These are phyloP conservation scores for Drosophila prolongata DNA, from an alignment of 2,888 invertebrate genomes.

Conservation along the genomic window DNA sequence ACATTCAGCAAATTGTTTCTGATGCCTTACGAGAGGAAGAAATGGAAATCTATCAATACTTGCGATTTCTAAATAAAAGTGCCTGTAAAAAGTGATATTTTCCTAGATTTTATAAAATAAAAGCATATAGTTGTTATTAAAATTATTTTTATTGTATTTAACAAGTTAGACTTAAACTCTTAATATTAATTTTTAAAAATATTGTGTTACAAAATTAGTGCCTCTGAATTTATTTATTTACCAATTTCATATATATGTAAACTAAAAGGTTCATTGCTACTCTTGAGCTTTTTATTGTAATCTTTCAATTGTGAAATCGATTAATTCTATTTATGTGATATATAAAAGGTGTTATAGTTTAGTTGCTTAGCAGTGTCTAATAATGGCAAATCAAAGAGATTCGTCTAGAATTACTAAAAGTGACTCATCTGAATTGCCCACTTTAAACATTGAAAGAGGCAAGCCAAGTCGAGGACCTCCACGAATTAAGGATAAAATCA, in stretches of 20 bases:
- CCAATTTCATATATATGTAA: too few species aligned
- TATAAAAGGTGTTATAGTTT: too few species aligned
- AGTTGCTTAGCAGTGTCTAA: not conserved
- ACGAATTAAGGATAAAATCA: not conserved
- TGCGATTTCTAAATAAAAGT: slow-evolving; percentile 1
- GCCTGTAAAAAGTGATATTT: not conserved
- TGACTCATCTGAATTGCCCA: not conserved
- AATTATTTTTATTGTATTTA: not conserved
- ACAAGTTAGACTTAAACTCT: too few species aligned
- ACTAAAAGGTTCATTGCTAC: not conserved
- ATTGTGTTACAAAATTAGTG: too few species aligned
- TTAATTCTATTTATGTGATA: not conserved
- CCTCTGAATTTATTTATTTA: too few species aligned
- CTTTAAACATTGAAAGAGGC: not conserved
- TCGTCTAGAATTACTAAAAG: too few species aligned
- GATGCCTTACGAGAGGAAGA: slow-evolving; percentile 5
- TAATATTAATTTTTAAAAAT: too few species aligned
- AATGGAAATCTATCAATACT: slow-evolving; percentile 10
- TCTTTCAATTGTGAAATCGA: not conserved
- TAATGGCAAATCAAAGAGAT: not conserved
- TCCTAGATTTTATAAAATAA: not conserved
- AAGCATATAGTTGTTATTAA: not conserved
- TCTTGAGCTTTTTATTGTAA: not conserved
- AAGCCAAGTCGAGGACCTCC: not conserved
- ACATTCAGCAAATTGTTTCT: slow-evolving; percentile 7